Evolutionary conservation across 2,797 vertebrate genomes (phyloP).

Genomic region (Squalus acanthias): DNA sequence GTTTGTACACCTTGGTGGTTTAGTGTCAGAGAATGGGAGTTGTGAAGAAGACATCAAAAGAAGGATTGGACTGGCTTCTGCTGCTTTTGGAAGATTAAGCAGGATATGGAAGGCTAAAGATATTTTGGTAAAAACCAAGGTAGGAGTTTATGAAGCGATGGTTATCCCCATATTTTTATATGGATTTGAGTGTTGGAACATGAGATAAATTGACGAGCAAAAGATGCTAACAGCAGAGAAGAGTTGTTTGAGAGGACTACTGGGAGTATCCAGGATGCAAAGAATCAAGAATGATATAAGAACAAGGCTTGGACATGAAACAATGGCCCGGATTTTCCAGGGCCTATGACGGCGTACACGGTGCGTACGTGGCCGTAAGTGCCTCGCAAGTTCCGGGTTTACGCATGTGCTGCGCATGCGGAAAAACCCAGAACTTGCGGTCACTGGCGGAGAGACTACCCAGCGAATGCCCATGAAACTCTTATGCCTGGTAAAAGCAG

Average conservation of each 20-base stretch:
- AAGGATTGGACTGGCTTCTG: background rate
- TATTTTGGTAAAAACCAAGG: background rate
- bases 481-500: too few species aligned
- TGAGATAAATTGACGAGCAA: background rate
- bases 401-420: too few species aligned
- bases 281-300: background rate
- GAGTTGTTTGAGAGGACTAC: background rate
- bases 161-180: background rate
- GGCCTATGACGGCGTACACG: too few species aligned
- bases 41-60: background rate
- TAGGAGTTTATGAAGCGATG: background rate
- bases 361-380: too few species aligned
- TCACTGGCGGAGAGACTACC: too few species aligned
- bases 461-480: too few species aligned
- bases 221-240: background rate
- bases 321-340: too few species aligned
- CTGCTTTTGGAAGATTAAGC: background rate
- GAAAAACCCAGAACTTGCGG: too few species aligned
- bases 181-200: background rate
- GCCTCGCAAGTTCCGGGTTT: too few species aligned
- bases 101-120: background rate
- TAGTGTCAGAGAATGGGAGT: background rate
- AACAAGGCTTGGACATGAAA: background rate
- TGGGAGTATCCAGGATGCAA: background rate
- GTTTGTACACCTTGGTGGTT: background rate